Evolutionary conservation across 2,797 vertebrate species (phyloP), one percentile per base, ranked within the genome.

Genomic region (Microtus californicus): DNA sequence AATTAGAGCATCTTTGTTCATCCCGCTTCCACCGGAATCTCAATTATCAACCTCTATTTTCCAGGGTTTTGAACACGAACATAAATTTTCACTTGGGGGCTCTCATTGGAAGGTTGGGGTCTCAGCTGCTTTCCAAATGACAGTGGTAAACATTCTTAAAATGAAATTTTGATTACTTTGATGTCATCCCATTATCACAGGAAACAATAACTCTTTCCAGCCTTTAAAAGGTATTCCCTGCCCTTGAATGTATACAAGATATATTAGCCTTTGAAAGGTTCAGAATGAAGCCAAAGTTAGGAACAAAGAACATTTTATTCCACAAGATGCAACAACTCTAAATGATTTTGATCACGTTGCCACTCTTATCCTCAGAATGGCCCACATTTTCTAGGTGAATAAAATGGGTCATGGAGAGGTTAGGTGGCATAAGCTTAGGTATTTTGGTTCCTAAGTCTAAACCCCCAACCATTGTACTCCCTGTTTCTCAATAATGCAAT

Each of bases 1-100:
- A 98, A 98, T 99, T 98, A 98, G 97, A 97, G 94, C 88, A 78
- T 98, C 97, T 98, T 98, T 98, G 97, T 97, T 98, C 98, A 96
- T 76, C 97, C 82, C 27, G 86, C 95, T 98, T 97, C 97, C 95
- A 89, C 93, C 96, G 97, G 97, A 97, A 98, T 98, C 97, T 98
- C 98, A 98, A 98, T 98, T 97, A 98, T 98, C 98, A 97, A 98
- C 97, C 97, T 95, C 97, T 97, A 87, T 97, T 98, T 98, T 97
- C 96, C 97, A 96, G 91, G 96, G 97, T 98, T 98, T 95, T 96
- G 96, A 97, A 95, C 93, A 89, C 6, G 80, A 96, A 96, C 61
- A 40, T 97, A 97, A 97, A 98, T 98, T 98, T 97, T 97, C 96
- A 96, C 97, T 95, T 93, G 96, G 92, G 97, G 95, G 90, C 97